phyloP scores from a whole-genome alignment of 2,888 invertebrate genomes.

The Coenonympha glycerion region DNA sequence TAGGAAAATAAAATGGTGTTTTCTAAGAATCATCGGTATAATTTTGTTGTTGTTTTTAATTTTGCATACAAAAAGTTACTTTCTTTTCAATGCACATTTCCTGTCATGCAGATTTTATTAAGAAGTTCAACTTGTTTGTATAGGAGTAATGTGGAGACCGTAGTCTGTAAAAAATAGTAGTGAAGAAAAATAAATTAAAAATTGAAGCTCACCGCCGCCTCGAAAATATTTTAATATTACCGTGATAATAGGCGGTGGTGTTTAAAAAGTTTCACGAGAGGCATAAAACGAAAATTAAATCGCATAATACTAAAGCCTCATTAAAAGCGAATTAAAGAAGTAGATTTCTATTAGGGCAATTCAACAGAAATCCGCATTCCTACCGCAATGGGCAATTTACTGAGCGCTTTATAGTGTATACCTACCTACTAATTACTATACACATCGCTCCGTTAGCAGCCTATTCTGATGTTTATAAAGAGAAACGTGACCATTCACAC shows the following conservation, averaged over 20 bases:
- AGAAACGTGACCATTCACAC: constrained; percentile 46
- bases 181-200: background rate
- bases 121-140: too few relatives aligned
- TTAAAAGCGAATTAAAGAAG: constrained; percentile 60
- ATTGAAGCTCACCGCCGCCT: background rate
- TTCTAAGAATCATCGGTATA: too few relatives aligned
- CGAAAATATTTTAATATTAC: background rate
- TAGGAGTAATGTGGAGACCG: too few relatives aligned
- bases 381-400: constrained; percentile 65
- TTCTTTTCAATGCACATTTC: too few relatives aligned
- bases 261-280: background rate
- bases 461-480: constrained; percentile 63
- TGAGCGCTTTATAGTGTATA: constrained; percentile 54
- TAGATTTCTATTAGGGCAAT: constrained; percentile 62
- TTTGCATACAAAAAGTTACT: too few relatives aligned
- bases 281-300: constrained; percentile 41
- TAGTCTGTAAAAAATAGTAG: too few relatives aligned
- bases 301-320: constrained; percentile 34
- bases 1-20: too few relatives aligned
- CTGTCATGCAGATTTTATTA: too few relatives aligned
- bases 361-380: constrained; percentile 58
- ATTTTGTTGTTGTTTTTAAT: too few relatives aligned
- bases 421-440: too few relatives aligned
- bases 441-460: constrained; percentile 56
- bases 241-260: background rate